Conservation (phyloP, 2,113 vertebrate genomes). For the Arenaria interpres region DNA sequence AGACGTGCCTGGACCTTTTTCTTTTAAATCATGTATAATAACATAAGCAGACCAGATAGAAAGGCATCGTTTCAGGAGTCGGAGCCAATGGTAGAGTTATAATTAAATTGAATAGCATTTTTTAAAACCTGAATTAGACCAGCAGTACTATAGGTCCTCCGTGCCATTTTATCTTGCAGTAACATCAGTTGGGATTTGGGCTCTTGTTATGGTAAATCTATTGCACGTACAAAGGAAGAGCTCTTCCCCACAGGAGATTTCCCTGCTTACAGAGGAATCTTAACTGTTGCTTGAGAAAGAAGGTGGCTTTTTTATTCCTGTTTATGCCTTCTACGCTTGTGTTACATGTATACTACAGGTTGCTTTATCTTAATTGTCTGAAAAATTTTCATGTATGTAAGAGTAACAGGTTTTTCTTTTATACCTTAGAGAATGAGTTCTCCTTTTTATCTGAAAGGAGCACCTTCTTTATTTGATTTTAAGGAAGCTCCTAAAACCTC, state of each 20-base stretch:
- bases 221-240: not conserved
- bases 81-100: not conserved
- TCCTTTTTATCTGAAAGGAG: not conserved
- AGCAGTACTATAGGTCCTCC: not conserved
- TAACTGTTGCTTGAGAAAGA: not conserved
- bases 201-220: not conserved
- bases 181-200: not conserved
- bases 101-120: not conserved
- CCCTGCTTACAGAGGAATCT: not conserved
- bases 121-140: not conserved
- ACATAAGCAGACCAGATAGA: not conserved
- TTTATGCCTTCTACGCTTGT: not conserved
- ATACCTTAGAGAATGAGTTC: not conserved
- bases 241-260: not conserved
- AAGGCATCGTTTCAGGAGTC: not conserved
- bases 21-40: not conserved
- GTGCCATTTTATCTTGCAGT: not conserved
- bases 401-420: not conserved
- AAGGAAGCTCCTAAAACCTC: not conserved
- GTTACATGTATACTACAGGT: not conserved
- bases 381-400: not conserved
- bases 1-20: not conserved
- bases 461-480: not conserved
- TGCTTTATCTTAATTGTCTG: not conserved
- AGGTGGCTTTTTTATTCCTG: not conserved